Evolutionary conservation across 2,797 vertebrate species (phyloP), one percentile per base, ranked within the genome.

Genomic region (Synanceia verrucosa): DNA sequence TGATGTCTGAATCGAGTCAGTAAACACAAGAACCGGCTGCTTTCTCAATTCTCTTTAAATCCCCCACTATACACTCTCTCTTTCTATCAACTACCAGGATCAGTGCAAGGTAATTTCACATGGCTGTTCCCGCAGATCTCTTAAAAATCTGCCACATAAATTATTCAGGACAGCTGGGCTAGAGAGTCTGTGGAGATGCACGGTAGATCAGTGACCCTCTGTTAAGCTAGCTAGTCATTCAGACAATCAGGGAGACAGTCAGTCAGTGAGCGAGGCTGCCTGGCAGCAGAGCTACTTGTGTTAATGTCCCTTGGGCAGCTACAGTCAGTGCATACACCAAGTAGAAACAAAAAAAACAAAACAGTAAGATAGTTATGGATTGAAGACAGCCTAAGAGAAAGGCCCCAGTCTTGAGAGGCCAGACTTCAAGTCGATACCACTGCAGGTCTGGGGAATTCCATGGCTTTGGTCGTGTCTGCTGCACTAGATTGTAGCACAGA

Each of bases 61-160:
- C 21, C 16, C 41, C 18, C 11, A 19, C 10, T 12, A 21, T 23
- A n/a, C 9, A 28, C 26, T 16, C 65, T 39, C 33, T n/a, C 23
- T 29, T 31, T 83, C 81, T 79, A 83, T 86, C 82, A 73, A 78
- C 65, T 80, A 86, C 86, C 83, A 76, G 76, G 84, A 91, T 92
- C 90, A 88, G 89, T 89, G 87, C 69, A 16, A 84, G 80, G 87
- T 91, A 74, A 90, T 92, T 92, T 91, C 87, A 86, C 83, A 70
- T 79, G 78, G 78, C 80, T 66, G 39, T 78, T 71, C 74, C 67
- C 87, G 88, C 76, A 80, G 84, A 88, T 91, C 89, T 85, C 87
- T 86, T 70, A 79, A 90, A 92, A 92, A 90, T 89, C 76, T 62
- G 70, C 78, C 33, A 37, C 68, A 88, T 93, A 66, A 91, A 93